Conservation (phyloP, 2,113 vertebrate genomes). For the Oxygymnocypris stewartii region DNA sequence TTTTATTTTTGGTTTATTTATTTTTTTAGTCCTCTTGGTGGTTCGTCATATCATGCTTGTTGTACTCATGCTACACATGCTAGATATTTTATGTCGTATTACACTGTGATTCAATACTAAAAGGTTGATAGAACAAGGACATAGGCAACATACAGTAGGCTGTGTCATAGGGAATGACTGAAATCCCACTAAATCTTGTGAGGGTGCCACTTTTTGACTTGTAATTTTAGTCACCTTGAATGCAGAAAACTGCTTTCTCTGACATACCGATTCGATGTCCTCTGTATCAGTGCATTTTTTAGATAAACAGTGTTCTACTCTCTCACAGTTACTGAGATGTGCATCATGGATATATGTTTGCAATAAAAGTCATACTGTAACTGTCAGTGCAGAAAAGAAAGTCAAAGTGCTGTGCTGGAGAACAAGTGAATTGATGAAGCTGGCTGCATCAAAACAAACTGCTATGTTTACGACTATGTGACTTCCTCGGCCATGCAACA, state of each 20-base stretch:
- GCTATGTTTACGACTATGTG: constrained; percentile 46
- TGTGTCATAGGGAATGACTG: constrained; percentile 14
- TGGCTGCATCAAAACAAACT: constrained; percentile 48
- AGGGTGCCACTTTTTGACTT: not conserved
- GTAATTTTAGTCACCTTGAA: constrained; percentile 1
- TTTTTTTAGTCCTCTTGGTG: constrained; percentile 49
- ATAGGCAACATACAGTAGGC: constrained; percentile 16
- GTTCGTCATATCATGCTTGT: constrained; percentile 30
- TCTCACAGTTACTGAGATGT: constrained; percentile 4
- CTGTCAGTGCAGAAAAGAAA: constrained; percentile 12
- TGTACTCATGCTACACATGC: constrained; percentile 44
- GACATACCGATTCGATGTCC: not conserved
- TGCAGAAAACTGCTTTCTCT: not conserved
- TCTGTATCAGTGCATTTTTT: constrained; percentile 14
- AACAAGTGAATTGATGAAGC: constrained; percentile 34
- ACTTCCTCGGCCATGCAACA: constrained; percentile 48
- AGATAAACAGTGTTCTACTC: not conserved
- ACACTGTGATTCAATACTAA: constrained; percentile 56
- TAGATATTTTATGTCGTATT: constrained; percentile 47
- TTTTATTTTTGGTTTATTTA: constrained; percentile 18
- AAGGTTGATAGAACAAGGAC: constrained; percentile 27
- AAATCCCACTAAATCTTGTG: not conserved
- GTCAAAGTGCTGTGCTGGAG: not conserved
- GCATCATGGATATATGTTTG: constrained; percentile 9
- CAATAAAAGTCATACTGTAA: not conserved